phyloP scores from a whole-genome alignment of 1,140 invertebrate species.

The Pinna nobilis region DNA sequence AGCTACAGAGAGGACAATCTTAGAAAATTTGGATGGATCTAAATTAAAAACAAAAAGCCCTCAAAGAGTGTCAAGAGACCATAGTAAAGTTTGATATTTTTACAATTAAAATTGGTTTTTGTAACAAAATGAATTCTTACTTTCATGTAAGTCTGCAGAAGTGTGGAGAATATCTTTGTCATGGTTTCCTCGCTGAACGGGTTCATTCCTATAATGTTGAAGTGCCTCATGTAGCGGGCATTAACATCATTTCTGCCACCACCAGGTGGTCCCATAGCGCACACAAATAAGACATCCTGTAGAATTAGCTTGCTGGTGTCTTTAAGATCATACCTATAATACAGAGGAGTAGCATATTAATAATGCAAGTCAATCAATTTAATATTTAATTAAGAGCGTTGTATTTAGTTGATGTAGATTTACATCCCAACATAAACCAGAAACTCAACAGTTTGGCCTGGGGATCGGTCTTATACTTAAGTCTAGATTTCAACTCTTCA shows the following conservation, averaged over 20 bases:
- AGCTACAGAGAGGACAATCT: no score
- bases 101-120: neutral
- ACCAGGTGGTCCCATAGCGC: conserved; percentile 75
- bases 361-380: no score
- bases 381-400: no score
- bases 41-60: neutral
- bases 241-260: conserved; percentile 74
- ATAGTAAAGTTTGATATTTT: neutral
- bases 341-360: no score
- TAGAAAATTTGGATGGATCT: no score
- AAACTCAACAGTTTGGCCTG: no score
- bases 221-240: conserved; percentile 73
- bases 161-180: conserved; percentile 77
- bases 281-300: conserved; percentile 73
- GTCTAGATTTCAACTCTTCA: no score
- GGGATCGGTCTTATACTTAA: no score
- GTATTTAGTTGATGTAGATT: no score
- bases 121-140: conserved; percentile 71
- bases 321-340: conserved; percentile 78
- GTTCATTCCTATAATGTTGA: conserved; percentile 73
- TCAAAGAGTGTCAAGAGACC: neutral
- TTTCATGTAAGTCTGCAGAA: conserved; percentile 85
- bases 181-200: conserved; percentile 75
- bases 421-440: no score
- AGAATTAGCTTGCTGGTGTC: conserved; percentile 72